Evolutionary conservation across 64 coral and sea anemone species (phyloP), one percentile per base, ranked within the genome.

Genomic region (Porites australiensis): DNA sequence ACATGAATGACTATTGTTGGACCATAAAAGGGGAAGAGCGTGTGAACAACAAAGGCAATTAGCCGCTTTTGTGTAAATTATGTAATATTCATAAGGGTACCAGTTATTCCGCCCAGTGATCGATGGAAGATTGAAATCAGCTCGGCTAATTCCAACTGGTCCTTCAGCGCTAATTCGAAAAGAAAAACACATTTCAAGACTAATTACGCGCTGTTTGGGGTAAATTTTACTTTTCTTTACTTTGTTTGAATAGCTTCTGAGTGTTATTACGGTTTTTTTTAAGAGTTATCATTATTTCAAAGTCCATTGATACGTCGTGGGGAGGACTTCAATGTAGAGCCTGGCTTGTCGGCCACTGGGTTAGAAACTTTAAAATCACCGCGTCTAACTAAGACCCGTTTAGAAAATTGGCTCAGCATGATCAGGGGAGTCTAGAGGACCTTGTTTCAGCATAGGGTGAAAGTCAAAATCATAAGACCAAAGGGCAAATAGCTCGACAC

Each of bases 1-100:
- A 65, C 62, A 84, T 68, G 62, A 84, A 67, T 84, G 47, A n/a
- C 81, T 84, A 84, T 84, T 84, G 81, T 84, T 68, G 7, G 62
- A 21, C 61, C 81, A 19, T 84, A 44, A 52, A 65, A 37, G 63
- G 16, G 47, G 45, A 50, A 20, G 7, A 50, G 61, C 62, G 1
- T 51, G 6, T 68, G 49, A 84, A 67, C 44, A 84, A 84, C 81
- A 84, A 84, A 68, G 50, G 61, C 63, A 69, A 69, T 84, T 84
- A 84, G 81, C 69, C 63, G 46, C 62, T 47, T 68, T 51, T 84
- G 81, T 84, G 61, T 12, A 5, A 50, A 84, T 84, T 68, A 84
- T 84, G 63, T 68, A 84, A 84, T 84, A 84, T 84, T 84, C 9
- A 84, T 68, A 3, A 65, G 15, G 44, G 6, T 84, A 84, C 81